Base-by-base conservation (phyloP, 2,113 vertebrate genomes). In the Cyanoramphus novaezelandiae region DNA sequence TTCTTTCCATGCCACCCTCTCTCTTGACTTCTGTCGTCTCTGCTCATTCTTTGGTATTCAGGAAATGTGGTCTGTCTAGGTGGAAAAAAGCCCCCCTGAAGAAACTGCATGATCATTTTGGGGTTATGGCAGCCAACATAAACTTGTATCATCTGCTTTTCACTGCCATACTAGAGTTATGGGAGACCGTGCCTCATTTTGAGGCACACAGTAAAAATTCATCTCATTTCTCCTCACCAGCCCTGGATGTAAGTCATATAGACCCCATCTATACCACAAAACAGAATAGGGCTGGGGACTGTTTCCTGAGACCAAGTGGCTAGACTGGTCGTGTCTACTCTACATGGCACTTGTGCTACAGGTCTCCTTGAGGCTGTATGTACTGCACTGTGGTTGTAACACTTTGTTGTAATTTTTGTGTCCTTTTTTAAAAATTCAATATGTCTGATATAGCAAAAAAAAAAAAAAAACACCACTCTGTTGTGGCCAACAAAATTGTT, bases 261-360 rank as follows among this genome's bases (percentile, higher is more conserved):
- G 20, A 5, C 50, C 16, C 4, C n/a, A 39, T 12, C 63, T n/a
- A 7, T 3, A 19, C 11, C 31, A 77, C 8, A 70, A 37, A 75
- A n/a, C n/a, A 91, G 23, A 83, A 50, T 0, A n/a, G n/a, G 21
- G 11, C 5, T 49, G 33, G 49, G 39, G 23, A 33, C 15, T 47
- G 12, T 57, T 37, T 89, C 75, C 50, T 67, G 24, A 76, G 29
- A 46, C 5, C 11, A 39, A 55, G 50, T 2, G 25, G 8, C 25
- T n/a, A 17, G 21, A 44, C 14, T 13, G 24, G 17, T 15, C 13
- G 35, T 23, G 13, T 6, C 35, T 47, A 28, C 7, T 29, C n/a
- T 13, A 3, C 0, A 0, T 3, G 11, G n/a, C 0, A 0, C 21
- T 21, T 70, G 49, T 90, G 82, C 59, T 85, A 57, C 21, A 27